These are phyloP conservation scores for Rousettus madagascariensis DNA, from an alignment of 2,797 vertebrate species.

Conservation along the genomic window DNA sequence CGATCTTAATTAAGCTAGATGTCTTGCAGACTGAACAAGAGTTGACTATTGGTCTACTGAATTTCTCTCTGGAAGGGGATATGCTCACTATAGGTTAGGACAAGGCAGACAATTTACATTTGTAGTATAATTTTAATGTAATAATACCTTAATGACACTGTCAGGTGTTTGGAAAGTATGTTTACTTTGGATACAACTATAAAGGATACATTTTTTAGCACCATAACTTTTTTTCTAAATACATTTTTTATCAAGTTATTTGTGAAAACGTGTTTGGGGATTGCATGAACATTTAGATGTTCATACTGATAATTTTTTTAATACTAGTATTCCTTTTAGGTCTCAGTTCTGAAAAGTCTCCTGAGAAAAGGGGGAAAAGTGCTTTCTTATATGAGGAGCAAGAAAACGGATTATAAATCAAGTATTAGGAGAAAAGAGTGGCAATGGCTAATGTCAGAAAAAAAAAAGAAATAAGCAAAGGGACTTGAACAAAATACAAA, in stretches of 20 bases:
- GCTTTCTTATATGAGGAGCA: background rate
- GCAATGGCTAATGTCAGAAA: background rate
- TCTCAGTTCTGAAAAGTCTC: background rate
- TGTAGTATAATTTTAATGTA: background rate
- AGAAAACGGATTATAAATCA: background rate
- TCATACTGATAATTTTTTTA: background rate
- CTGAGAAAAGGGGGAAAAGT: background rate
- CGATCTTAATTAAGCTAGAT: background rate
- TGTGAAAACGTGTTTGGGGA: background rate
- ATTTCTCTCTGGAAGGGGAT: background rate
- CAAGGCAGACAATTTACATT: background rate
- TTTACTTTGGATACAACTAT: background rate
- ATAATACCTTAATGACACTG: background rate
- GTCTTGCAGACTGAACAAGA: background rate
- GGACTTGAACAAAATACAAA: background rate
- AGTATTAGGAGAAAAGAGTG: background rate
- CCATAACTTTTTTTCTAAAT: background rate
- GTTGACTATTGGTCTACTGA: background rate
- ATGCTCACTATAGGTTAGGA: background rate
- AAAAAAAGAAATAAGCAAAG: background rate
- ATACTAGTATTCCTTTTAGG: background rate
- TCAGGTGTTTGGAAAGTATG: background rate
- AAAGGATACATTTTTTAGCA: slow-evolving; percentile 39
- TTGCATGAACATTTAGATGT: slow-evolving; percentile 11
- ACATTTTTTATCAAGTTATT: background rate